phyloP scores from a whole-genome alignment of 2,888 invertebrate species.

The Raillietiella orientalis region DNA sequence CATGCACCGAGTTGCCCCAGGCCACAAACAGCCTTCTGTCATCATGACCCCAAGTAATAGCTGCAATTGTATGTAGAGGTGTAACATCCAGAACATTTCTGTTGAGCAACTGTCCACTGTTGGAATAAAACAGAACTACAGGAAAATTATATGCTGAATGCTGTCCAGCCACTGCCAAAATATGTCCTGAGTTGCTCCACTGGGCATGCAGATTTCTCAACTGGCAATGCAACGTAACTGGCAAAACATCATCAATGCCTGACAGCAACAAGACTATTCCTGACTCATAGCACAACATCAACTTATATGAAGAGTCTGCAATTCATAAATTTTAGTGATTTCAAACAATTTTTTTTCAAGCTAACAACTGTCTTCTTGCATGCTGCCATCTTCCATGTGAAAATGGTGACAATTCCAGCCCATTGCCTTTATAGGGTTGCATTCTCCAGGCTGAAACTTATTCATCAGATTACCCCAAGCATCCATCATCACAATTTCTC shows the following conservation, averaged over 20 bases:
- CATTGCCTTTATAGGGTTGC: conserved; percentile 62
- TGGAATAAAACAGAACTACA: too few species aligned
- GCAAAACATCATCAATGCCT: conserved; percentile 27
- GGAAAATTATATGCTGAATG: too few species aligned
- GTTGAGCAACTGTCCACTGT: too few species aligned
- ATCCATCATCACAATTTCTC: conserved; percentile 85
- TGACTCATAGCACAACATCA: too few species aligned
- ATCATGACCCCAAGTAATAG: conserved; percentile 94
- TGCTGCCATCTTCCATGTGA: conserved; percentile 57
- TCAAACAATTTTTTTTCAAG: too few species aligned
- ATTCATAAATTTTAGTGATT: too few species aligned
- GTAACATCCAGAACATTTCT: too few species aligned
- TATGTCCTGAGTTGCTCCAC: conserved; percentile 80
- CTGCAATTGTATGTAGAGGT: too few species aligned
- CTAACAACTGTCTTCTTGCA: too few species aligned
- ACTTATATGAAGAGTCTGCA: too few species aligned
- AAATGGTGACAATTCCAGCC: conserved; percentile 93
- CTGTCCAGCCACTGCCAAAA: conserved; percentile 73
- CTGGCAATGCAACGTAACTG: conserved; percentile 58
- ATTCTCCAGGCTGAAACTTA: conserved; percentile 45
- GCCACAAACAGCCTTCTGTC: conserved; percentile 79
- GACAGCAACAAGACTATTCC: not conserved
- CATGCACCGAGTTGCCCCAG: conserved; percentile 36
- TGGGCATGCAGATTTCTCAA: conserved; percentile 18
- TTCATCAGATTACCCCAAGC: conserved; percentile 27